Evolutionary conservation across 2,113 vertebrate species (phyloP), one percentile per base, ranked within the genome.

Genomic region (Silurus asotus): DNA sequence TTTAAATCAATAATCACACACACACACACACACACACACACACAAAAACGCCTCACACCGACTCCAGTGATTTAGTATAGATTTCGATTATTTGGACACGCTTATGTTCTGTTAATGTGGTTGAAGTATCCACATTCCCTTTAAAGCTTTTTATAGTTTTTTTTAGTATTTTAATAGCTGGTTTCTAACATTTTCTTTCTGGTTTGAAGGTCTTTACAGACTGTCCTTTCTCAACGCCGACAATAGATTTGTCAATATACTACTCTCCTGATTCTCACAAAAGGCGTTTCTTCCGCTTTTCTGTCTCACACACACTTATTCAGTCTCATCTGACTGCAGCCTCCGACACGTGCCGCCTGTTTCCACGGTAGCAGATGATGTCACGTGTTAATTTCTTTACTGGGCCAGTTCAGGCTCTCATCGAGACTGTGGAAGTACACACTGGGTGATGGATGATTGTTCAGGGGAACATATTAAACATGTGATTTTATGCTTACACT

Each of bases 331-430:
- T 82, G 70, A 78, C 84, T 88, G 77, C 78, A 77, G 72, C 55
- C 56, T 86, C 82, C 84, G 90, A 91, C 92, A 94, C 91, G 90
- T 92, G 89, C 91, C 93, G 89, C 93, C 89, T 91, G 90, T 95
- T 90, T 17, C 93, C 93, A 94, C 94, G 92, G 93, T 91, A 96
- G 96, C 94, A 91, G 93, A 92, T 94, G 93, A 93, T 93, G 91
- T 95, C 93, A 94, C 91, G 59, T 28, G 83, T 49, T 84, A 37
- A 13, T 56, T 53, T 11, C 76, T 84, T 86, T 86, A 84, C 82
- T 86, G 79, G 85, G 85, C 79, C 75, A 88, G 84, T 64, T 76
- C 82, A 84, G 77, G 67, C n/a, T 51, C 74, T 86, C 53, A 83
- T 56, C 45, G 9, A 84, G 59, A 58, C 51, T 84, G 37, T 84